A percentile compares a stretch with the other conserved stretches of the same genome.
phyloP scores from a whole-genome alignment of 64 coral and sea anemone species.

The Montipora capricornis region DNA sequence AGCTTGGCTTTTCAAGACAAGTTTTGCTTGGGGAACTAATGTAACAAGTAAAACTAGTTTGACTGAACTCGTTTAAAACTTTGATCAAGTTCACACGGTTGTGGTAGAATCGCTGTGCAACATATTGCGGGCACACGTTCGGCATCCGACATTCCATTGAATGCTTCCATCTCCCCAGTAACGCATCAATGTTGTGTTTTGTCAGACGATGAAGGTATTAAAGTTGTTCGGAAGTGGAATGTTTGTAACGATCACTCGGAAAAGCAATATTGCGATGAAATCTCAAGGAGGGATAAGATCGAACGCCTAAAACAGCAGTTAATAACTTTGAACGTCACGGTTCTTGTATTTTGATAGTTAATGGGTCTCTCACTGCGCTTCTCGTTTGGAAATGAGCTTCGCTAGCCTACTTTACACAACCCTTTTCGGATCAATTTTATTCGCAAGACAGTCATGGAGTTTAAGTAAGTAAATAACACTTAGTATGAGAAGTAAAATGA shows the following conservation, averaged over 20 bases:
- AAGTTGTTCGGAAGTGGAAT: not conserved
- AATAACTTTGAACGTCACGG: not conserved
- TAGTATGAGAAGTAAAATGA: not conserved
- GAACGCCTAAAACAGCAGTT: not conserved
- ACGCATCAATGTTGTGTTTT: not conserved
- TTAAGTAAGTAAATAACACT: conserved; percentile 1
- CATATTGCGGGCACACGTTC: not conserved
- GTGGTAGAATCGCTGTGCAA: not conserved
- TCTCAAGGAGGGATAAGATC: not conserved
- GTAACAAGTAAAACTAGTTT: too few species aligned
- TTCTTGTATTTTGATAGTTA: not conserved
- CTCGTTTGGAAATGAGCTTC: not conserved
- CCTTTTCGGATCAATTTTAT: not conserved
- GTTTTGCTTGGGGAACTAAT: too few species aligned
- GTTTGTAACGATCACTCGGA: not conserved
- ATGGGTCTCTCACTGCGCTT: not conserved
- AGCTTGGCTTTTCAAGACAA: too few species aligned
- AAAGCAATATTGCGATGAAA: not conserved
- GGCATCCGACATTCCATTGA: not conserved
- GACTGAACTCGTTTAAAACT: too few species aligned
- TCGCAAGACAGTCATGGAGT: not conserved
- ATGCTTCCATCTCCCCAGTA: conserved; percentile 9
- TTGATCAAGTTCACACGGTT: too few species aligned
- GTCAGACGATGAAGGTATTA: not conserved
- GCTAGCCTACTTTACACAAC: not conserved